phyloP scores from a whole-genome alignment of 2,888 invertebrate species.

The Eristalinus aeneus region DNA sequence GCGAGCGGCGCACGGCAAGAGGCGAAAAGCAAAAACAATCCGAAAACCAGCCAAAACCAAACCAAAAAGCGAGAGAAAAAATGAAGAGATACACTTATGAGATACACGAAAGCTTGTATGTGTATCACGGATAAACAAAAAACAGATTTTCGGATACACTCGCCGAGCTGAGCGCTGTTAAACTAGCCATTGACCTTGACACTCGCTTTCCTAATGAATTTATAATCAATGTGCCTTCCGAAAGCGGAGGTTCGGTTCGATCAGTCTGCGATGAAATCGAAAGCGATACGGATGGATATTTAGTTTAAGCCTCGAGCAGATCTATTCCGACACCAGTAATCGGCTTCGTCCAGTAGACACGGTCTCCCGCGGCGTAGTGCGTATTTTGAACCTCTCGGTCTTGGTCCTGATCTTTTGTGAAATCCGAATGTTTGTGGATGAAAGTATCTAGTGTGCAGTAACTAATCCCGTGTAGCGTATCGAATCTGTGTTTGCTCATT shows the following conservation, averaged over 20 bases:
- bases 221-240: slow-evolving; percentile 72
- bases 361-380: slow-evolving; percentile 38
- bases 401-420: neutral
- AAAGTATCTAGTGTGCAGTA: slow-evolving; percentile 19
- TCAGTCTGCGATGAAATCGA: slow-evolving; percentile 78
- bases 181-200: slow-evolving; percentile 77
- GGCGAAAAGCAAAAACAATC: slow-evolving; percentile 19
- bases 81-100: slow-evolving; percentile 17
- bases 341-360: slow-evolving; percentile 12
- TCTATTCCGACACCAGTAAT: slow-evolving; percentile 13
- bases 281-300: slow-evolving; percentile 76
- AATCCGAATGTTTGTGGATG: neutral
- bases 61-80: slow-evolving; percentile 12
- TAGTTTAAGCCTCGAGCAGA: slow-evolving; percentile 21
- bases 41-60: neutral
- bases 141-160: slow-evolving; percentile 53
- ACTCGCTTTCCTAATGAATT: slow-evolving; percentile 77
- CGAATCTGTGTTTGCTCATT: slow-evolving; percentile 26
- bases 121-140: neutral
- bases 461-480: neutral
- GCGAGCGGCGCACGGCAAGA: neutral
- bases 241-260: slow-evolving; percentile 74
- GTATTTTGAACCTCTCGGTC: neutral
- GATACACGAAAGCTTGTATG: neutral
- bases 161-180: slow-evolving; percentile 33